Base-by-base conservation (phyloP, 2,888 invertebrate species). In the Pollenia amentaria region DNA sequence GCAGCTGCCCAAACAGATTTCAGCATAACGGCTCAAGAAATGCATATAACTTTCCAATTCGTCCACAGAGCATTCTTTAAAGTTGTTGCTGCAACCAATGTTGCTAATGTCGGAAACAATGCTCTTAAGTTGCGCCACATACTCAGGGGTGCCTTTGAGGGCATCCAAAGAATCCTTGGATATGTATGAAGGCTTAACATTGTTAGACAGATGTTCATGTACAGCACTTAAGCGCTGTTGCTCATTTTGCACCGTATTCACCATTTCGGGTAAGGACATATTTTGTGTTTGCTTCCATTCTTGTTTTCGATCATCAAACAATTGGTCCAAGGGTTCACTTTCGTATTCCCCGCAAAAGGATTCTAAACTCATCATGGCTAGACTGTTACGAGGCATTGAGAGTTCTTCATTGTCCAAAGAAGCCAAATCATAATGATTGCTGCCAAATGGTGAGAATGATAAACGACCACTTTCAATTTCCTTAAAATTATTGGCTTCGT, bases 21-120 rank as follows among this genome's bases (percentile, higher is more conserved):
- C 91, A 14, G 92, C 91, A 82, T 93, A 92, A 16, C 91, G 90
- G 8, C 89, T 89, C 7, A 93, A 85, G 51, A 91, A 91, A 55
- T 90, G 91, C 89, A 92, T 89, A 29, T 91, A 93, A 67, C 89
- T 90, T 84, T 93, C 91, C 55, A 92, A 88, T 76, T 92, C 90
- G 11, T 90, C 89, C 62, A 89, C 78, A 10, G 90, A 88, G 57
- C 91, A 92, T 9, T 89, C 70, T 0, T 89, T 88, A 62, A 92
- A 92, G n/a, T 91, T 91, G 2, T 82, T 87, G n/a, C 84, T 89
- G 12, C 88, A 88, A 2, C 90, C 91, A 10, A 92, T 89, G 14
- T 89, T 89, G 1, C 91, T 90, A 51, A 92, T 93, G 44, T 90
- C 88, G 6, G 87, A 70, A 4, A 91, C 88, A 3, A 91, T 88